A percentile compares a stretch with the other conserved stretches of the same genome.
These are phyloP conservation scores for Takifugu bimaculatus DNA, from an alignment of 2,113 vertebrate species.

Conservation along the genomic window DNA sequence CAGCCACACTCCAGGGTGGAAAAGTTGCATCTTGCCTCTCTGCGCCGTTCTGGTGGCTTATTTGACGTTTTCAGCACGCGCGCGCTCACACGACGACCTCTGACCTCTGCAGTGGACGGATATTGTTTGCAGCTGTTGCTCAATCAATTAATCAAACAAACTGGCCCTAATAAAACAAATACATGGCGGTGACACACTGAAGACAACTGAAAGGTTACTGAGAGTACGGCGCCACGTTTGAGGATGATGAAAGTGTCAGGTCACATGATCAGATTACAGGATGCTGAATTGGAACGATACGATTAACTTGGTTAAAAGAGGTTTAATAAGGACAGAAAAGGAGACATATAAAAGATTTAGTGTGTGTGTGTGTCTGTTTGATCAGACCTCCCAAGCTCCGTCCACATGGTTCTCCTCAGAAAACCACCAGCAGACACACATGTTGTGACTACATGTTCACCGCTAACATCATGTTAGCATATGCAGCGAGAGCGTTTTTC, in stretches of 20 bases:
- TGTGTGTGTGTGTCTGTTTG: not conserved
- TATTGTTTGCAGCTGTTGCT: not conserved
- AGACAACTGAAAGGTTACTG: no score
- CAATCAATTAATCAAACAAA: slow-evolving; percentile 7
- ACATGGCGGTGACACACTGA: no score
- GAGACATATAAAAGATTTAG: slow-evolving; percentile 3
- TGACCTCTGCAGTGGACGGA: not conserved
- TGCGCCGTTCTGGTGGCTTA: no score
- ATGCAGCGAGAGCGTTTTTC: not conserved
- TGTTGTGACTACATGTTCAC: slow-evolving; percentile 21
- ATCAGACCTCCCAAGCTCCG: slow-evolving; percentile 51
- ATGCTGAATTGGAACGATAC: not conserved
- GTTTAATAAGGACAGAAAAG: not conserved
- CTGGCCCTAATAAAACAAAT: not conserved
- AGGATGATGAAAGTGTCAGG: not conserved
- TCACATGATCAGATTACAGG: not conserved
- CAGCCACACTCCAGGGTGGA: no score
- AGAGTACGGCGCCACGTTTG: no score
- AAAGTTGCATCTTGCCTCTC: no score
- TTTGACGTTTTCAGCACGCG: not conserved
- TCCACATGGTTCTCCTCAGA: slow-evolving; percentile 33
- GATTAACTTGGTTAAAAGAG: not conserved
- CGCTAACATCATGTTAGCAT: slow-evolving; percentile 10
- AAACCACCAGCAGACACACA: slow-evolving; percentile 30
- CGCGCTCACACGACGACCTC: not conserved